A percentile compares a stretch with the other conserved stretches of the same genome.
These are phyloP conservation scores for Eonycteris spelaea DNA, from an alignment of 2,113 vertebrate species.

Conservation along the genomic window DNA sequence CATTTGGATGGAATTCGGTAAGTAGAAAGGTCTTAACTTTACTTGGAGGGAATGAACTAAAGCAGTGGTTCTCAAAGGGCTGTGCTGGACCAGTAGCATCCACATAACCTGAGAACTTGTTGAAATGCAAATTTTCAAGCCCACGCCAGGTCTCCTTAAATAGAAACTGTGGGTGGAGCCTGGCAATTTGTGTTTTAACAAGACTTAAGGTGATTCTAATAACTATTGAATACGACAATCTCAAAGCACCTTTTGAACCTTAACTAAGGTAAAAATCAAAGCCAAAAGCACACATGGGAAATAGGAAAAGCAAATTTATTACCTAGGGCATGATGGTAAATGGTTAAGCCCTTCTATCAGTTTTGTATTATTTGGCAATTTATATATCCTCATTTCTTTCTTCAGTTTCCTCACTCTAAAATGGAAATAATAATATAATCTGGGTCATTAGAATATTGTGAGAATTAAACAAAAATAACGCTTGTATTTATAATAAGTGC, in stretches of 20 bases:
- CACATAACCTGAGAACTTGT: background rate
- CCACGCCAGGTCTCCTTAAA: background rate
- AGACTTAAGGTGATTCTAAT: background rate
- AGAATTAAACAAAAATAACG: background rate
- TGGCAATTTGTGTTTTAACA: background rate
- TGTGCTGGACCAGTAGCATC: background rate
- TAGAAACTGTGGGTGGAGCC: background rate
- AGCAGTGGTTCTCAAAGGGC: background rate
- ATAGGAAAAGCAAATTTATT: background rate
- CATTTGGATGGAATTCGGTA: background rate
- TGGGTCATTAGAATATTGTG: background rate
- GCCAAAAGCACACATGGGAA: background rate
- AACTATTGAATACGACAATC: background rate
- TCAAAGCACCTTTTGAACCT: background rate
- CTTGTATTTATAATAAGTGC: background rate
- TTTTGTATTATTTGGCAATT: background rate
- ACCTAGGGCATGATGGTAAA: background rate
- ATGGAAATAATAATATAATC: background rate
- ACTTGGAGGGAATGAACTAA: background rate
- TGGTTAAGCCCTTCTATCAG: background rate
- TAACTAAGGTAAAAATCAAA: background rate
- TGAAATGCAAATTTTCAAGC: background rate
- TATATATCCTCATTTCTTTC: background rate
- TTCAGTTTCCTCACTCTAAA: constrained; percentile 10
- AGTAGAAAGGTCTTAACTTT: background rate